These are phyloP conservation scores for Synaphobranchus kaupii DNA, from an alignment of 2,797 vertebrate species.

Conservation along the genomic window DNA sequence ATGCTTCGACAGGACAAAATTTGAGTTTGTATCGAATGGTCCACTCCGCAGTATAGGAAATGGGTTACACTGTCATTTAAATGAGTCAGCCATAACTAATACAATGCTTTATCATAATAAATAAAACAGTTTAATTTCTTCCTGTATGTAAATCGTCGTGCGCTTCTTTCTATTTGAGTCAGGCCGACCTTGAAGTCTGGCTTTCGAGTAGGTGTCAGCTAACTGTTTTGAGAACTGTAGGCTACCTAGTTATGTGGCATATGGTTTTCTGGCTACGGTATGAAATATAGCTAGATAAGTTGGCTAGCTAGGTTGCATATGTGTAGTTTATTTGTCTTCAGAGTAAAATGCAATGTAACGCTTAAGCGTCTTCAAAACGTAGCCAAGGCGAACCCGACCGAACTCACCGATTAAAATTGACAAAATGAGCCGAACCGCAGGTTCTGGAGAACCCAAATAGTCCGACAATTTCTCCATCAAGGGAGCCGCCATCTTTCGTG, in stretches of 20 bases:
- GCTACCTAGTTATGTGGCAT: background rate
- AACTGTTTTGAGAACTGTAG: background rate
- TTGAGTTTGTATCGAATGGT: background rate
- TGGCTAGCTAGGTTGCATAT: background rate
- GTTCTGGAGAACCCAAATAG: constrained; percentile 87
- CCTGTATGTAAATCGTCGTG: background rate
- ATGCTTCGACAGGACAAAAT: background rate
- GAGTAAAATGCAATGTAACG: background rate
- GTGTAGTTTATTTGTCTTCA: background rate
- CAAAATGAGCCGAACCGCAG: constrained; percentile 88
- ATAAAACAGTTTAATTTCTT: background rate
- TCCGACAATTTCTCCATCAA: constrained; percentile 78
- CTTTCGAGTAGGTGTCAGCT: background rate
- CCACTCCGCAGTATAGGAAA: background rate
- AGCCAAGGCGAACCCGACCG: background rate
- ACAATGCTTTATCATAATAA: background rate
- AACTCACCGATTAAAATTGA: constrained; percentile 90
- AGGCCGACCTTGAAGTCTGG: constrained; percentile 18
- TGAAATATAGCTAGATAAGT: background rate
- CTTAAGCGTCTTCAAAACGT: background rate
- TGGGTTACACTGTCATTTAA: background rate
- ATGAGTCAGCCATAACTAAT: background rate
- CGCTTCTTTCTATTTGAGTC: background rate
- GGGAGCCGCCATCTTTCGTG: constrained; percentile 82
- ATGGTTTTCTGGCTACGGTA: background rate